Evolutionary conservation across 2,797 vertebrate genomes (phyloP).

Genomic region (Hylomyscus alleni): DNA sequence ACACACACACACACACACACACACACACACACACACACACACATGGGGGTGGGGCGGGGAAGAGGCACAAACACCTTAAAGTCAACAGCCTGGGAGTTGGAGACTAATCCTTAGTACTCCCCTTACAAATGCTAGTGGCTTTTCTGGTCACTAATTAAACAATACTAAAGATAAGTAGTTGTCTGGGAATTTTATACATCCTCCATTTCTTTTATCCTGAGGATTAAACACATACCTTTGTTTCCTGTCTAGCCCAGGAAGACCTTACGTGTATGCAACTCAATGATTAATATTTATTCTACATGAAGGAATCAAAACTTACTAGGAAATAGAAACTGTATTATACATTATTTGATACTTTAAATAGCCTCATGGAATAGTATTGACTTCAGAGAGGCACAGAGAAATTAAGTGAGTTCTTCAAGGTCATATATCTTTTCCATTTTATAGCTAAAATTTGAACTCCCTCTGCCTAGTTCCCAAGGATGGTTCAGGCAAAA

Average conservation of each 20-base stretch:
- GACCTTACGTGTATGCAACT: background rate
- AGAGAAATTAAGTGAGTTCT: conserved; percentile 25
- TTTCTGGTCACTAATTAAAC: conserved; percentile 65
- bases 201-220: conserved; percentile 14
- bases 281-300: background rate
- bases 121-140: background rate
- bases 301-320: conserved; percentile 29
- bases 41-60: too few relatives aligned
- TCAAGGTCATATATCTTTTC: conserved; percentile 24
- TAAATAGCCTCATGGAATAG: background rate
- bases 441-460: conserved; percentile 23
- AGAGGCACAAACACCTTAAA: conserved; percentile 52
- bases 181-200: background rate
- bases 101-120: conserved; percentile 29
- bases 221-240: background rate
- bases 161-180: conserved; percentile 16
- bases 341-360: conserved; percentile 36
- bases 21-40: too few relatives aligned
- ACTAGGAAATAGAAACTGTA: background rate
- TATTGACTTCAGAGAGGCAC: conserved; percentile 14
- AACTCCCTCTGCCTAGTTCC: conserved; percentile 30
- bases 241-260: conserved; percentile 13
- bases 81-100: conserved; percentile 7
- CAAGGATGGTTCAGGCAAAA: conserved; percentile 29
- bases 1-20: too few relatives aligned